Evolutionary conservation across 2,113 vertebrate species (phyloP), one percentile per base, ranked within the genome.

Genomic region (Salvelinus alpinus): DNA sequence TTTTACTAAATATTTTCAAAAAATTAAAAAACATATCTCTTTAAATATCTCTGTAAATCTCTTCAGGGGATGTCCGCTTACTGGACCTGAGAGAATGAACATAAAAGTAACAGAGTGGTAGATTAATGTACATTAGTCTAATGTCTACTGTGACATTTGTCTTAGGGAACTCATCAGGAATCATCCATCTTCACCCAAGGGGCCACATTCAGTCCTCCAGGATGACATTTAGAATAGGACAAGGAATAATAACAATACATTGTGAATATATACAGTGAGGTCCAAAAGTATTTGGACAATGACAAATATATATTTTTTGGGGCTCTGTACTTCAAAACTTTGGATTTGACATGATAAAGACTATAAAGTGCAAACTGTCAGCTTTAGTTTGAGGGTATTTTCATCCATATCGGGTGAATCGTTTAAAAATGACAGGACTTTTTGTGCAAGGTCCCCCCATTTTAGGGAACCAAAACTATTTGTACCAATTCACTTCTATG

Each of bases 71-170:
- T 51, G 80, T 90, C 24, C 78, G 72, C 76, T 80, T 81, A 78
- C 60, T 77, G 68, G 82, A 91, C 89, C 89, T 88, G 88, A 93
- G 85, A 90, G 81, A 71, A 82, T 76, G 81, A 71, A 82, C 78
- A 48, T 67, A 84, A 64, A 64, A 81, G 44, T 47, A 78, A 82
- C 11, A 54, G 77, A 88, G 77, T 81, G 71, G 47, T 78, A 57
- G 64, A 75, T 80, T 81, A 78, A 84, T 82, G 75, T 76, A 82
- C 62, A 77, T 24, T 57, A 73, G 20, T 68, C 38, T 71, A 71
- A 31, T 57, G 51, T 81, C 73, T 69, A 79, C 68, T 34, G 72
- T 65, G 73, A 72, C 66, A 76, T 85, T 79, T 75, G 72, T 71
- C 59, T 54, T 71, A 5, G 18, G 81, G 78, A 75, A 73, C 22